Evolutionary conservation across 2,888 invertebrate species (phyloP), one percentile per base, ranked within the genome.

Genomic region (Desoria tigrina): DNA sequence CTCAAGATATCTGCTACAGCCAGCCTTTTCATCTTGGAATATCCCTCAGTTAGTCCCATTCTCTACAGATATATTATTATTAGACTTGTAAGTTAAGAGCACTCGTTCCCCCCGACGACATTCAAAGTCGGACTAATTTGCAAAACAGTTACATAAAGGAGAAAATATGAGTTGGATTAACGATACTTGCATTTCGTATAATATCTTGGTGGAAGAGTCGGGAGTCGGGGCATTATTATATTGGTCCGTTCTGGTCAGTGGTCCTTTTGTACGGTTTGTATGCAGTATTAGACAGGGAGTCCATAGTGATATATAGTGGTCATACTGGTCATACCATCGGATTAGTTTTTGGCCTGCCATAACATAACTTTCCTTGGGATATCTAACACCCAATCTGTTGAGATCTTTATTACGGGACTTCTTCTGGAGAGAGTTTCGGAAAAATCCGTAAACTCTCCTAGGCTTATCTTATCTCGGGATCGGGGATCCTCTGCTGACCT

Each of bases 351-450:
- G 42, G 18, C 57, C 57, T 57, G 42, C 57, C 57, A 42, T 57
- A 57, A 57, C 57, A 57, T 57, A 42, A 57, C 39, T 57, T 57
- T 26, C 3, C 42, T 55, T 55, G 26, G 24, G 55, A 28, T 55
- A 24, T 24, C 57, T 24, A n/a, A 37, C 39, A 57, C 57, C 57
- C 39, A 42, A 57, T 57, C 57, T 57, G 57, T 23, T 39, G 57
- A 57, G 57, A 57, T 57, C 42, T 57, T 57, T 57, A 57, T 51
- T 57, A 42, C 28, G 4, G 23, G 16, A 57, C 16, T 42, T 24
- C 3, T 14, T 42, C 23, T 39, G 42, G 7, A 23, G 2, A 23
- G 57, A 42, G 9, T 45, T 45, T 51, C 7, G 7, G 26, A 51
- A 24, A 51, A 21, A 51, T 24, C 11, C 14, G 7, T 49, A 18